phyloP scores from a whole-genome alignment of 1,140 invertebrate species.

The Conopomorpha cramerella region DNA sequence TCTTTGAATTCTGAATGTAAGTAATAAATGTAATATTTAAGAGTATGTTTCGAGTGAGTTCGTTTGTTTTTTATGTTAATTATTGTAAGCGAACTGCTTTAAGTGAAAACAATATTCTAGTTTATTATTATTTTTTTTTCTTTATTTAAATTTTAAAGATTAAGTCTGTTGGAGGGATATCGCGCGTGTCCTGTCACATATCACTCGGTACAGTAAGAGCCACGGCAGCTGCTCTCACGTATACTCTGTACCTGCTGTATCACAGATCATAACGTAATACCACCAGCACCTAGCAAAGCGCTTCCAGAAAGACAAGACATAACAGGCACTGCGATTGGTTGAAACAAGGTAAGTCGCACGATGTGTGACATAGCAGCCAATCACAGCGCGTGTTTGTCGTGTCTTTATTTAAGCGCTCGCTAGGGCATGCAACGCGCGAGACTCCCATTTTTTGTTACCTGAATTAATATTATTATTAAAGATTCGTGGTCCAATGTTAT shows the following conservation, averaged over 20 bases:
- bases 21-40: constrained; percentile 30
- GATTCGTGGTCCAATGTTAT: constrained; percentile 58
- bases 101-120: too few relatives aligned
- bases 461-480: constrained; percentile 56
- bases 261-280: too few relatives aligned
- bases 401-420: constrained; percentile 10
- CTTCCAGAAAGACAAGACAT: too few relatives aligned
- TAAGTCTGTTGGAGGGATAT: constrained; percentile 39
- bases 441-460: constrained; percentile 54
- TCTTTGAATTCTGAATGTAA: too few relatives aligned
- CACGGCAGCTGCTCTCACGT: too few relatives aligned
- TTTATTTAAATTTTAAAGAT: constrained; percentile 47
- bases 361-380: not conserved
- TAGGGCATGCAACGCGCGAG: constrained; percentile 12
- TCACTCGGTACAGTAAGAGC: too few relatives aligned
- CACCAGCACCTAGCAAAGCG: too few relatives aligned
- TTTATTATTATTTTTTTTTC: constrained; percentile 53
- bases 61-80: constrained; percentile 51
- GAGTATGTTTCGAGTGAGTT: constrained; percentile 36
- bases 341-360: too few relatives aligned
- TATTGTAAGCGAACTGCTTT: constrained; percentile 42
- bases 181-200: constrained; percentile 18
- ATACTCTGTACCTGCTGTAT: too few relatives aligned
- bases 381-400: too few relatives aligned
- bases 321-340: too few relatives aligned